A percentile compares a stretch with the other conserved stretches of the same genome.
phyloP scores from a whole-genome alignment of 2,888 invertebrate genomes.

The Perizoma flavofasciatum region DNA sequence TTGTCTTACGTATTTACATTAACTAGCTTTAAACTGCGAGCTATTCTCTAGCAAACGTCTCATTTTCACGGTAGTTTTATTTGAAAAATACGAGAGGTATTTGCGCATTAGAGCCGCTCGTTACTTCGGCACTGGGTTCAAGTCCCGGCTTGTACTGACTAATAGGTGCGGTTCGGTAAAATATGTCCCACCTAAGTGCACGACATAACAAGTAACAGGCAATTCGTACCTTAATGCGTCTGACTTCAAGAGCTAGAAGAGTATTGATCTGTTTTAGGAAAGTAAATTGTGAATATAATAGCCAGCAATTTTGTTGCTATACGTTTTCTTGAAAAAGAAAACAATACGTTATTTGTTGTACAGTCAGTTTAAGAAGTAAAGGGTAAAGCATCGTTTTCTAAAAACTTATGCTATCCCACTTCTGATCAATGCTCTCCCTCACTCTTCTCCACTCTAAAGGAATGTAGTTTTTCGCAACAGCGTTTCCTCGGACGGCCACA shows the following conservation, averaged over 20 bases:
- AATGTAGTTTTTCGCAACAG: too few species aligned
- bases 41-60: slow-evolving; percentile 39
- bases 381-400: too few species aligned
- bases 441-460: too few species aligned
- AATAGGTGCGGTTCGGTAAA: slow-evolving; percentile 60
- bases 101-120: slow-evolving; percentile 67
- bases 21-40: slow-evolving; percentile 14
- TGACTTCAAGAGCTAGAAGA: slow-evolving; percentile 30
- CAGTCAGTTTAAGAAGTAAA: too few species aligned
- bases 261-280: slow-evolving; percentile 18
- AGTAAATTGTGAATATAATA: not conserved
- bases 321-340: too few species aligned
- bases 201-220: slow-evolving; percentile 53
- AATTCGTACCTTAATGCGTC: slow-evolving; percentile 47
- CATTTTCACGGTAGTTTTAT: slow-evolving; percentile 58
- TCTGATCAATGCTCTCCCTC: too few species aligned
- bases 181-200: slow-evolving; percentile 58
- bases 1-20: slow-evolving; percentile 9
- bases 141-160: slow-evolving; percentile 55
- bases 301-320: too few species aligned
- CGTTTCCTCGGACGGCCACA: too few species aligned
- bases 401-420: too few species aligned
- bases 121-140: slow-evolving; percentile 60
- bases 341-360: too few species aligned
- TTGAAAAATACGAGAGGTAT: slow-evolving; percentile 68